Evolutionary conservation across 1,140 invertebrate species (phyloP).

Genomic region (Thaumetopoea pityocampa): DNA sequence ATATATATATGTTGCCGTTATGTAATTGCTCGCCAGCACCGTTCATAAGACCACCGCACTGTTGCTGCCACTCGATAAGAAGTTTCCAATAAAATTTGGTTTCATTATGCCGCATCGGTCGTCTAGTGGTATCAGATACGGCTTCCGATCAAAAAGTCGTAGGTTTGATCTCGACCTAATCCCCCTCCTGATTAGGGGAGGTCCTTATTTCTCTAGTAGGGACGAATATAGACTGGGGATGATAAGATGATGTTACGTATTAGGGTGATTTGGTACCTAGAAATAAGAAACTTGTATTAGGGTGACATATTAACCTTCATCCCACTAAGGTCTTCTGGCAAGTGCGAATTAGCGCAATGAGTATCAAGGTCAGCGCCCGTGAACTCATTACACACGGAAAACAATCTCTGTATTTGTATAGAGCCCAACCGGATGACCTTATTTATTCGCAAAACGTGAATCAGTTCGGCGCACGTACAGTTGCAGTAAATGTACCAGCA

Average conservation of each 20-base stretch:
- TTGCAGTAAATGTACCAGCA: slow-evolving; percentile 16
- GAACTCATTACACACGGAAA: slow-evolving; percentile 68
- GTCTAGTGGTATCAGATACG: too few relatives aligned
- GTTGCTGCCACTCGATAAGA: slow-evolving; percentile 6
- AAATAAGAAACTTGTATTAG: slow-evolving; percentile 23
- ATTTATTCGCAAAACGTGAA: slow-evolving; percentile 34
- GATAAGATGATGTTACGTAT: slow-evolving; percentile 17
- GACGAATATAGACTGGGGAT: slow-evolving; percentile 1
- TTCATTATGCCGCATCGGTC: neutral
- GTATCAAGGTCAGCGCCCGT: slow-evolving; percentile 50
- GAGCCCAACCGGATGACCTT: slow-evolving; percentile 49
- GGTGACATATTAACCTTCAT: slow-evolving; percentile 10
- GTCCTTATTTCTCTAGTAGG: neutral
- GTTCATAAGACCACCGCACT: slow-evolving; percentile 9
- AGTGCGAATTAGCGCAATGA: slow-evolving; percentile 10
- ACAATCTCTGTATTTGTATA: slow-evolving; percentile 62
- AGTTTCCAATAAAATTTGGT: too few relatives aligned
- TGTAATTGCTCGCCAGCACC: slow-evolving; percentile 32
- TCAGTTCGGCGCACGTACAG: slow-evolving; percentile 12
- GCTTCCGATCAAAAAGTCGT: too few relatives aligned
- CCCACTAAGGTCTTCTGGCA: neutral
- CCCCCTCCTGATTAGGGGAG: neutral
- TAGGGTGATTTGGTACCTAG: slow-evolving; percentile 16
- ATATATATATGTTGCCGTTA: slow-evolving; percentile 3
- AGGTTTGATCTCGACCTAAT: too few relatives aligned